Base-by-base conservation (phyloP, 2,113 vertebrate species). In the Psittacus erithacus region DNA sequence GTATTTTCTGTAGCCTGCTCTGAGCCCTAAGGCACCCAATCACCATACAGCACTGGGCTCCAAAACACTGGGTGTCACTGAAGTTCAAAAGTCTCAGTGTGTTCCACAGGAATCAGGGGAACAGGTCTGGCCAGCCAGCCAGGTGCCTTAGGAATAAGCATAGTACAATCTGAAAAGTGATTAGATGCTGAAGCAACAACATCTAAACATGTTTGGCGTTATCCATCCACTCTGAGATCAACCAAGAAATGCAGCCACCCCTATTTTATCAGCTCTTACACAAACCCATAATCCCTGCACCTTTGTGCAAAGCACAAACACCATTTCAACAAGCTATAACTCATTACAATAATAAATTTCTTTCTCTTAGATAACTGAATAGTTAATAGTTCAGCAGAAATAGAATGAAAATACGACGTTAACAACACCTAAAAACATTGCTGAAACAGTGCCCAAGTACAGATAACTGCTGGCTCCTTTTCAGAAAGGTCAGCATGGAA, bases 391-490 rank as follows among this genome's bases (percentile, higher is more conserved):
- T 41, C 57, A 77, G 77, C 10, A 85, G 71, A 89, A 84, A 86
- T 63, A 87, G n/a, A 94, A 91, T n/a, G 49, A 91, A 94, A 96
- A 96, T 82, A 95, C 31, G 91, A 67, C 63, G 91, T 87, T 95
- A 87, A 59, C 77, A 96, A 71, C 83, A 94, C 93, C 86, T 92
- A 92, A 94, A 96, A 96, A 50, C 81, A 84, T 17, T 79, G 86
- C 80, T 93, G 86, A 95, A 89, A 28, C 27, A 2, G 44, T 67
- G 93, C 86, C 88, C 88, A 94, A 88, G 71, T n/a, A 39, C 77
- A 91, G 77, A 82, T 62, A 91, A 95, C 63, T 77, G 86, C 77
- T 96, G 92, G 92, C 91, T 94, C 49, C 49, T 82, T 93, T 79
- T 89, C 93, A 94, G 77, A 79, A 81, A 94, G 83, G 83, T 96